A percentile compares a stretch with the other conserved stretches of the same genome.
Conservation (phyloP, 2,888 invertebrate genomes). For the Chromoteleia sp. region DNA sequence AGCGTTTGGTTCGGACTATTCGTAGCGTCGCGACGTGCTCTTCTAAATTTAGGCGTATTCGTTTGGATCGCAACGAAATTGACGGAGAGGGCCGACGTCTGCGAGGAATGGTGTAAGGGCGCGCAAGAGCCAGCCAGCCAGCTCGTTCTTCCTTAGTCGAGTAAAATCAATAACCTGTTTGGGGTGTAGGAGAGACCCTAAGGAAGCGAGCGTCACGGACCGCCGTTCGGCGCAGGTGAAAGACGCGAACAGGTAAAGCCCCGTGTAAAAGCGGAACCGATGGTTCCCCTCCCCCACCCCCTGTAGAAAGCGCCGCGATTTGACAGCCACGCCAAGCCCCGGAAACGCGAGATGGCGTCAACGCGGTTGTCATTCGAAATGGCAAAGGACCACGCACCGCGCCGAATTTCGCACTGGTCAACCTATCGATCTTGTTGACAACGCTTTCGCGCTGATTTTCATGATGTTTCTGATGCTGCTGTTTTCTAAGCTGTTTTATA, state of each 20-base stretch:
- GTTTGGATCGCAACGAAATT: slow-evolving; percentile 30
- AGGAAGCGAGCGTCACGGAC: slow-evolving; percentile 75
- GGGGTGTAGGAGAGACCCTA: slow-evolving; percentile 80
- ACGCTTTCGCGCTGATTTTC: neutral
- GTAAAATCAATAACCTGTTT: slow-evolving; percentile 82
- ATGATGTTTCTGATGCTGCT: too few species aligned
- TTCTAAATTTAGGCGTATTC: slow-evolving; percentile 55
- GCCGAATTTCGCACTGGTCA: slow-evolving; percentile 51
- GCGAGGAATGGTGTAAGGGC: slow-evolving; percentile 66
- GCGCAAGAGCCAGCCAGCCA: slow-evolving; percentile 77
- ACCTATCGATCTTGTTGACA: slow-evolving; percentile 63
- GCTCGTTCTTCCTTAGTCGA: slow-evolving; percentile 80
- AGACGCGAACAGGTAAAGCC: slow-evolving; percentile 69
- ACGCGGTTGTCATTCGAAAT: slow-evolving; percentile 48
- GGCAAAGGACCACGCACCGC: slow-evolving; percentile 35
- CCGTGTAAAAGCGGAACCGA: slow-evolving; percentile 57
- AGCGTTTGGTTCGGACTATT: neutral
- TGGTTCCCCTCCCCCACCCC: slow-evolving; percentile 18
- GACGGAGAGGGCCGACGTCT: slow-evolving; percentile 41
- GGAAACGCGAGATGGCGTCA: slow-evolving; percentile 52
- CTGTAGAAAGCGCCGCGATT: slow-evolving; percentile 12
- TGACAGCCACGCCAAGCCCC: slow-evolving; percentile 59
- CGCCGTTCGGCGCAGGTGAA: slow-evolving; percentile 74
- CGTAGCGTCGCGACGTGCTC: slow-evolving; percentile 21
- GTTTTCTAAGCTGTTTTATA: too few species aligned